phyloP scores from a whole-genome alignment of 2,797 vertebrate genomes.

The Jordanella pulchra region DNA sequence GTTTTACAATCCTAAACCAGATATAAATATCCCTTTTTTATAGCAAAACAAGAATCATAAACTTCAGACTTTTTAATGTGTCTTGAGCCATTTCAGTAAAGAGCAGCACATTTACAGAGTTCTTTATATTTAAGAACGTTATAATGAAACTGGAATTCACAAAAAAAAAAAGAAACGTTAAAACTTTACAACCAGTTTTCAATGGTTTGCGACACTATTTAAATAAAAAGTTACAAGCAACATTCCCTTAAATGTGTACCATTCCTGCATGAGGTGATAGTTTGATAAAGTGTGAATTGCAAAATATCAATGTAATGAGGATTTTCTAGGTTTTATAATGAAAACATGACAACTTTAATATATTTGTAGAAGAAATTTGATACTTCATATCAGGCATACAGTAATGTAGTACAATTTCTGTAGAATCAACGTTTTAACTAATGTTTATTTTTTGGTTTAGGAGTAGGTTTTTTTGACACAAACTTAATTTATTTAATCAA shows the following conservation, averaged over 20 bases:
- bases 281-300: constrained; percentile 11
- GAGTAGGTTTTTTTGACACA: constrained; percentile 21
- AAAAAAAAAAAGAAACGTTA: constrained; percentile 22
- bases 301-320: background rate
- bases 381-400: background rate
- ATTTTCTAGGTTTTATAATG: constrained; percentile 11
- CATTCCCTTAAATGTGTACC: constrained; percentile 7
- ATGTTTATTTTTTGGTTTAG: background rate
- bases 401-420: background rate
- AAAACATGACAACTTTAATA: constrained; percentile 21
- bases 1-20: background rate
- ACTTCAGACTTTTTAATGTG: constrained; percentile 13
- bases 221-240: background rate
- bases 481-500: constrained; percentile 23
- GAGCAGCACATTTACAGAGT: constrained; percentile 26
- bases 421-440: background rate
- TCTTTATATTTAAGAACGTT: constrained; percentile 19
- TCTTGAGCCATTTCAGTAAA: constrained; percentile 26
- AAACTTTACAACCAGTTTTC: background rate
- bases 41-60: constrained; percentile 24
- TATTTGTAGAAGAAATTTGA: constrained; percentile 4
- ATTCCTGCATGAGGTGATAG: constrained; percentile 11
- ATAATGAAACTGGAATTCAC: constrained; percentile 10
- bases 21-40: constrained; percentile 1
- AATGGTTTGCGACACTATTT: background rate